phyloP scores from a whole-genome alignment of 2,888 invertebrate genomes.

The Drosophila koepferae region DNA sequence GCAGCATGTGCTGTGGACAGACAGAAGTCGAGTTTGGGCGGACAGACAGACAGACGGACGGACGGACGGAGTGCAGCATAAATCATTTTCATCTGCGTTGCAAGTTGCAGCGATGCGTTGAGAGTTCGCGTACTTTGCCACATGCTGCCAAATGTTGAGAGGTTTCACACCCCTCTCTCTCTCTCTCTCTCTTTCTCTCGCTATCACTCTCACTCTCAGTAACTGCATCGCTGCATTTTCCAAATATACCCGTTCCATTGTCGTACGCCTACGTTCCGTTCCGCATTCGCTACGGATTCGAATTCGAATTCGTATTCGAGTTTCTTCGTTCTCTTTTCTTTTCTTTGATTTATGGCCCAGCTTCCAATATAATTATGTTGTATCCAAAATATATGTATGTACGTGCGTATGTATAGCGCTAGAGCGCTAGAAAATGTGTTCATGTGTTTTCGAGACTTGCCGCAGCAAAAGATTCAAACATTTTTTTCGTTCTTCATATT shows the following conservation, averaged over 20 bases:
- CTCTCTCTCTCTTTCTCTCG: conserved; percentile 4
- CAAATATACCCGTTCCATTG: conserved; percentile 29
- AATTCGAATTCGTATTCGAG: conserved; percentile 13
- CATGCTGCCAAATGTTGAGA: conserved; percentile 78
- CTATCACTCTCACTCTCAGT: conserved; percentile 1
- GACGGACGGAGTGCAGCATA: conserved; percentile 59
- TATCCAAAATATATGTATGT: conserved; percentile 56
- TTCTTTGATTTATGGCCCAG: conserved; percentile 72
- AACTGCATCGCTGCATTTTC: conserved; percentile 50
- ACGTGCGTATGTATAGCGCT: conserved; percentile 21
- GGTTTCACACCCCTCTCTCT: conserved; percentile 29
- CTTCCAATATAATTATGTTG: conserved; percentile 80
- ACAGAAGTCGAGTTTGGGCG: conserved; percentile 32
- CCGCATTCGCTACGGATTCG: conserved; percentile 33
- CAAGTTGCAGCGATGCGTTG: conserved; percentile 75
- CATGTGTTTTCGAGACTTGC: conserved; percentile 61
- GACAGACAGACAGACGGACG: conserved; percentile 25
- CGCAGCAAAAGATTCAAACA: conserved; percentile 45
- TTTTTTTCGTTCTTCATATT: conserved; percentile 19
- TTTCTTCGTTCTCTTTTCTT: conserved; percentile 15
- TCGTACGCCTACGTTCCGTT: conserved; percentile 50
- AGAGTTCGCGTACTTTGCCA: conserved; percentile 75
- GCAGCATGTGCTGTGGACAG: conserved; percentile 31
- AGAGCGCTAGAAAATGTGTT: conserved; percentile 60
- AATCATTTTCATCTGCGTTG: conserved; percentile 75